These are phyloP conservation scores for Ryuthela nishihirai DNA, from an alignment of 2,888 invertebrate genomes.

Conservation along the genomic window DNA sequence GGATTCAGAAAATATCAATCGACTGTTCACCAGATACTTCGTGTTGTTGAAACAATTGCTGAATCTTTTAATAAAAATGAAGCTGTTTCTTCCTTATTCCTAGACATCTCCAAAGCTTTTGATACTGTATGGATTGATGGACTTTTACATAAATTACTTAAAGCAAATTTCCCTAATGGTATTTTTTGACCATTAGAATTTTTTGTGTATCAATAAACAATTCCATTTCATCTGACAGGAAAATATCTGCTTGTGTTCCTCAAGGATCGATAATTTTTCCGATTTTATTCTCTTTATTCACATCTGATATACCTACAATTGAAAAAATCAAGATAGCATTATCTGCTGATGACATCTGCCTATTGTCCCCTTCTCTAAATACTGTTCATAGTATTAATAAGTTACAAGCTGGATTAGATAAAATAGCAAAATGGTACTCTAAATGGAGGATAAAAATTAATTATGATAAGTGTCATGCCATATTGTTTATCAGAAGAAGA, in stretches of 20 bases:
- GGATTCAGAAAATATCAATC: background rate
- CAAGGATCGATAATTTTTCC: background rate
- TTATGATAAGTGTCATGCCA: background rate
- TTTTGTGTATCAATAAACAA: too few relatives aligned
- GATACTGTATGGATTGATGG: constrained; percentile 1
- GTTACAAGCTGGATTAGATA: too few relatives aligned
- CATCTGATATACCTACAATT: too few relatives aligned
- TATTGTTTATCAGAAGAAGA: background rate
- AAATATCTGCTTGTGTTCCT: background rate
- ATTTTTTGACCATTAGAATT: background rate
- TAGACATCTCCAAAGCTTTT: constrained; percentile 1
- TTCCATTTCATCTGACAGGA: too few relatives aligned
- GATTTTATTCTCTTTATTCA: background rate
- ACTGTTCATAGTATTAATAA: too few relatives aligned
- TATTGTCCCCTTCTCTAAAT: too few relatives aligned
- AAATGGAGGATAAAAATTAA: background rate
- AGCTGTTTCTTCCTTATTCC: background rate
- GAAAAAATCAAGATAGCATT: too few relatives aligned
- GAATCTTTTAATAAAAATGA: background rate
- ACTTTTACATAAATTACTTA: background rate
- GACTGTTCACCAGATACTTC: background rate
- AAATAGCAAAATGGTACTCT: too few relatives aligned
- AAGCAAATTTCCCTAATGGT: background rate
- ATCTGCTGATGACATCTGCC: too few relatives aligned
- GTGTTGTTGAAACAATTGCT: background rate